Conservation (phyloP, 2,797 vertebrate species). For the Rhinogobio ventralis region DNA sequence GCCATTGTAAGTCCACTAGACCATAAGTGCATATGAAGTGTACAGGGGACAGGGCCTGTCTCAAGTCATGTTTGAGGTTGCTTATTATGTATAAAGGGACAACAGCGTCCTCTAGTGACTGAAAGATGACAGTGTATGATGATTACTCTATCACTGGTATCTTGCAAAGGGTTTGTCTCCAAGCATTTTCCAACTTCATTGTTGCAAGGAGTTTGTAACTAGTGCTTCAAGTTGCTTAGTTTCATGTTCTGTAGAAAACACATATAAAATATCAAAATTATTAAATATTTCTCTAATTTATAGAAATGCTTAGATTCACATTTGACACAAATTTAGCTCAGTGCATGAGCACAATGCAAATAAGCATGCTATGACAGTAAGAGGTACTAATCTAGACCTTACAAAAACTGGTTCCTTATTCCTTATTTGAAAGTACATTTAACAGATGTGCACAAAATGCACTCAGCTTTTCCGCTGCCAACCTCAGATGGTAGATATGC, state of each 20-base stretch:
- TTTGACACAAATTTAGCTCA: not conserved
- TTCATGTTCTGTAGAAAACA: slow-evolving; percentile 1
- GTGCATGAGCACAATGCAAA: not conserved
- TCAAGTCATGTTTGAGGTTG: not conserved
- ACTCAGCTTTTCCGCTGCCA: slow-evolving; percentile 68
- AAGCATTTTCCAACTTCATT: not conserved
- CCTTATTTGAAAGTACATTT: slow-evolving; percentile 69
- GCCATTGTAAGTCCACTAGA: too few relatives aligned
- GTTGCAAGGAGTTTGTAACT: not conserved
- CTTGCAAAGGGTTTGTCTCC: not conserved
- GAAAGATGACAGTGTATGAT: not conserved
- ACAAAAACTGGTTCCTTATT: slow-evolving; percentile 64
- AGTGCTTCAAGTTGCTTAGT: not conserved
- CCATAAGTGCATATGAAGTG: too few relatives aligned
- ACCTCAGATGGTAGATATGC: slow-evolving; percentile 65
- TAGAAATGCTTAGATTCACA: not conserved
- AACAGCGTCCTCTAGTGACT: slow-evolving; percentile 38
- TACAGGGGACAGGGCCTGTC: not conserved
- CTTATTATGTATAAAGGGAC: not conserved
- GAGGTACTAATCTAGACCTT: not conserved
- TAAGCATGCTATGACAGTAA: not conserved
- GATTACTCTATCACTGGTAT: not conserved
- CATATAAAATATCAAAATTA: not conserved
- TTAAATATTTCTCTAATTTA: not conserved
- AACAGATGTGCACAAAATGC: slow-evolving; percentile 61